Base-by-base conservation (phyloP, 1,140 invertebrate species). In the Zaprionus vittiger region DNA sequence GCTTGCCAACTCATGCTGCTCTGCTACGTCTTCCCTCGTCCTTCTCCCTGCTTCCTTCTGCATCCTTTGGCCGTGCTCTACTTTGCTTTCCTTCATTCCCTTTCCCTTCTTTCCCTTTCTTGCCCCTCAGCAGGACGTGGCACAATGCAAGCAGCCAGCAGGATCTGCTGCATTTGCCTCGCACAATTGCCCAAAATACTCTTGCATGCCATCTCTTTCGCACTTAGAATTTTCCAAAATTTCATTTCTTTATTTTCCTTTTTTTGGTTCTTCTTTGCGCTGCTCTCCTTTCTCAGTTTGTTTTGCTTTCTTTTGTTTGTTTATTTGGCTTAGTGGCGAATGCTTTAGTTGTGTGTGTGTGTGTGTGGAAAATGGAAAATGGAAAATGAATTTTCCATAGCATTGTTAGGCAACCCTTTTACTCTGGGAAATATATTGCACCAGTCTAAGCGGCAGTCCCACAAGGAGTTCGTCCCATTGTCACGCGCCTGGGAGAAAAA, bases 311-410 rank as follows among this genome's bases (percentile, higher is more conserved):
- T 73, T 80, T 75, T 56, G 57, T 77, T 77, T 77, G 63, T 73
- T 77, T 73, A 73, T 73, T 68, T 73, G 71, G 75, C 75, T 77
- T 77, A 77, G 75, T 77, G 63, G 63, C 75, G 59, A 57, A 20
- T 28, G 69, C 28, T 71, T 64, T 60, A 64, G 52, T 52, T 61
- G 49, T 64, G 31, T 64, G 28, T 31, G 15, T 6, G 24, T 61
- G 49, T 64, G 31, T 64, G 28, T 31, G 15, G 11, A 52, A 52
- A 52, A 52, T 60, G 63, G 11, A 52, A 52, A 52, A 52, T 60
- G 63, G 55, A 73, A 83, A 89, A 84, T 77, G 71, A 63, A 81
- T 90, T 90, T 89, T 84, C 81, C 66, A 61, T 70, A 56, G 76
- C 80, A 57, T 81, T 71, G 66, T 69, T 74, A 62, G 65, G 70